Evolutionary conservation across 37 sponge, comb jelly and placozoan genomes (phyloP), one percentile per base, ranked within the genome.

Genomic region (Halichondria panicea): DNA sequence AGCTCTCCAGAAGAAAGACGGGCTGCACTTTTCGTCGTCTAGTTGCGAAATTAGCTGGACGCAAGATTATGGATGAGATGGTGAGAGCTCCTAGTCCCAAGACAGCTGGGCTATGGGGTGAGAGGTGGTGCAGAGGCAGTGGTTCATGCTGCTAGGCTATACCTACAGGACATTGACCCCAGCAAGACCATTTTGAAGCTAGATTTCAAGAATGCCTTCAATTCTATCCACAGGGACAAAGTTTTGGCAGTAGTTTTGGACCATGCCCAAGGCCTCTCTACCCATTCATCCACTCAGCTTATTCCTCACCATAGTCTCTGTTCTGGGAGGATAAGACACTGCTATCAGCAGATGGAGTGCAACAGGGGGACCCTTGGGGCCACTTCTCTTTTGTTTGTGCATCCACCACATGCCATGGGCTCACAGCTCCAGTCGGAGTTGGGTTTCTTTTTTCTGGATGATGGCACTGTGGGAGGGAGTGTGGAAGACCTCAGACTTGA

Each of bases 331-430:
- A 59, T 35, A 61, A 75, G 63, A 41, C 35, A 38, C 31, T 75
- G 7, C 46, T 43, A 43, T 75, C 75, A 24, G 63, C 57, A 37
- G 44, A 75, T 41, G 75, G 63, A n/a, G 75, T 75, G 21, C 75
- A 61, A 63, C 75, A 75, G 45, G 75, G 75, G 4, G 63, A 75
- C 75, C 75, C 63, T 48, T 75, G 32, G 75, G 44, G 18, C 63
- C 75, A 22, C 63, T 75, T 33, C 75, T 75, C 31, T 75, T 75
- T 22, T 60, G 75, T 38, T 30, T 61, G 28, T 38, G 43, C 63
- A 41, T 75, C 42, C 75, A 60, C 32, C 12, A 59, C 18, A 25
- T 75, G 58, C 18, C 6, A 5, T 46, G 54, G 54, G 54, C n/a
- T n/a, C n/a, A n/a, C n/a, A n/a, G n/a, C n/a, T 36, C 0, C 30